A percentile compares a stretch with the other conserved stretches of the same genome.
Conservation (phyloP, 2,113 vertebrate species). For the Phyllostomus hastatus region DNA sequence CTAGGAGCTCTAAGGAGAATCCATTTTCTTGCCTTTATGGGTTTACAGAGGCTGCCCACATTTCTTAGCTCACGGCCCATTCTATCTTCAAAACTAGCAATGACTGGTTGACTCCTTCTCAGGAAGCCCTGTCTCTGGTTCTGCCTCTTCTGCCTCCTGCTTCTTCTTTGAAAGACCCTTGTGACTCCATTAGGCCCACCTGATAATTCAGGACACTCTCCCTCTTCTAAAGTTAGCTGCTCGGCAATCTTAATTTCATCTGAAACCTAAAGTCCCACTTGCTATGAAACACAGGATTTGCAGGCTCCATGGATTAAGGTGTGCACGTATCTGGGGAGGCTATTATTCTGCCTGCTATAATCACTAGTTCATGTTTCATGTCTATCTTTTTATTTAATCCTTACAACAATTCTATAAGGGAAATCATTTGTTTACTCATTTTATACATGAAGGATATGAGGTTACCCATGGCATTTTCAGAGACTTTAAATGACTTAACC, state of each 20-base stretch:
- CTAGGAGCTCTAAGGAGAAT: background rate
- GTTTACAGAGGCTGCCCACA: background rate
- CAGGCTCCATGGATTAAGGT: background rate
- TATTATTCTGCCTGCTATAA: background rate
- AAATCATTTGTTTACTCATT: background rate
- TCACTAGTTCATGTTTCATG: background rate
- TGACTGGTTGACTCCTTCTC: background rate
- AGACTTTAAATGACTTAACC: background rate
- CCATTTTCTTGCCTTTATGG: background rate
- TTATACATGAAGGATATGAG: background rate
- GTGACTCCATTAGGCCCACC: background rate
- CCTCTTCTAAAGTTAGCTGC: background rate
- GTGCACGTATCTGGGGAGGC: background rate
- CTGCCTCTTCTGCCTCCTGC: background rate
- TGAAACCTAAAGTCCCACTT: background rate
- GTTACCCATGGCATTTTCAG: background rate
- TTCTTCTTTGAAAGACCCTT: background rate
- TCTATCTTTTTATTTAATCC: background rate
- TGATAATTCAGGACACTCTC: background rate
- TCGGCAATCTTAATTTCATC: background rate
- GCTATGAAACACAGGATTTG: background rate
- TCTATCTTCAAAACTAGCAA: background rate
- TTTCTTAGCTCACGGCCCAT: rapidly evolving
- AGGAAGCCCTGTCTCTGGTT: background rate
- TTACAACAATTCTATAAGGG: background rate